phyloP scores from a whole-genome alignment of 1,140 invertebrate species.

The Drosophila lacteicornis region DNA sequence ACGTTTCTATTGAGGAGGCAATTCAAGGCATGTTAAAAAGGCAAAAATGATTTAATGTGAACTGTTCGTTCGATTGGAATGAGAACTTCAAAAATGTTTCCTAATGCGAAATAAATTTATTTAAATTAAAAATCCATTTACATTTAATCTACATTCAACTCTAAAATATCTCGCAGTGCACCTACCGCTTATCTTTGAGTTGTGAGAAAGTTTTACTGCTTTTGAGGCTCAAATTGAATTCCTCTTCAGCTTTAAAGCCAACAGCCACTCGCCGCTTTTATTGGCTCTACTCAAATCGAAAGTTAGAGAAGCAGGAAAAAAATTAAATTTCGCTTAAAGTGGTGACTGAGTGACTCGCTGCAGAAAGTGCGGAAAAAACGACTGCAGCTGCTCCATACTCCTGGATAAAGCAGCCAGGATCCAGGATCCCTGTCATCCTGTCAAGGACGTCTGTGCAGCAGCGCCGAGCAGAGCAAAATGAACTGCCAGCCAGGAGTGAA shows the following conservation, averaged over 20 bases:
- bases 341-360: background rate
- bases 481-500: conserved; percentile 64
- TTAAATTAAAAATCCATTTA: background rate
- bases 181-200: conserved; percentile 60
- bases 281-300: conserved; percentile 34
- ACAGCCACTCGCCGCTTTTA: conserved; percentile 49
- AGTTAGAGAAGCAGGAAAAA: conserved; percentile 7
- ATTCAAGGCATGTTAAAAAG: background rate
- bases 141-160: too few relatives aligned
- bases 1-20: background rate
- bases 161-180: conserved; percentile 2
- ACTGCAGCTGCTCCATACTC: conserved; percentile 17
- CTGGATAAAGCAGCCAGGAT: conserved; percentile 11
- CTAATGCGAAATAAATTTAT: background rate
- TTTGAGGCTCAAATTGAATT: conserved; percentile 35
- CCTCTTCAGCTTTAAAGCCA: conserved; percentile 46
- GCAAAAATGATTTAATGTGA: background rate
- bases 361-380: conserved; percentile 7
- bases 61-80: background rate
- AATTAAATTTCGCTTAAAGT: conserved; percentile 37
- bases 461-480: conserved; percentile 54
- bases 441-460: conserved; percentile 71
- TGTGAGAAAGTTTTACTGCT: conserved; percentile 49
- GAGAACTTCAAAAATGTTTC: background rate
- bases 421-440: conserved; percentile 47